These are phyloP conservation scores for Hirtodrosophila trivittata DNA, from an alignment of 2,888 invertebrate species.

Conservation along the genomic window DNA sequence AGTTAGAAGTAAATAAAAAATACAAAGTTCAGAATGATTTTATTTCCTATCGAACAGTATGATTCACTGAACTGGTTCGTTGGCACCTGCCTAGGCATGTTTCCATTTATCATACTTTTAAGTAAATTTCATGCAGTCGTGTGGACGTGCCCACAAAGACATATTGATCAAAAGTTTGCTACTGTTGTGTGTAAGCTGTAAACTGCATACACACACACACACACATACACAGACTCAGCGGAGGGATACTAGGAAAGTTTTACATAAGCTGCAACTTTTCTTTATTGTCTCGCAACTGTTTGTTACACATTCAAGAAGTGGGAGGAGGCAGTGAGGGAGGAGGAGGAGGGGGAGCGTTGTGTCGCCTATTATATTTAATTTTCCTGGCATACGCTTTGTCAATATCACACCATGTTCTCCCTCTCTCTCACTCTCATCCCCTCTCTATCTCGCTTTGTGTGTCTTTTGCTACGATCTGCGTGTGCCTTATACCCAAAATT, in stretches of 20 bases:
- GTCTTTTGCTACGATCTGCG: conserved; percentile 15
- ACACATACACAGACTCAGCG: conserved; percentile 3
- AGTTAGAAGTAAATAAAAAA: too few relatives aligned
- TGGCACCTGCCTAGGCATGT: too few relatives aligned
- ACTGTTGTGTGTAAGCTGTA: conserved; percentile 35
- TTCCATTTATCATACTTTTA: conserved; percentile 15
- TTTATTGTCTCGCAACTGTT: conserved; percentile 47
- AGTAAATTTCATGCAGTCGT: conserved; percentile 18
- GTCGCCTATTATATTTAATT: conserved; percentile 70
- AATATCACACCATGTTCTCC: conserved; percentile 52
- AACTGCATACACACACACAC: conserved; percentile 27
- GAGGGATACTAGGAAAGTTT: conserved; percentile 47
- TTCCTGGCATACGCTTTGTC: conserved; percentile 73
- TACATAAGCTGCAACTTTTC: conserved; percentile 55
- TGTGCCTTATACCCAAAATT: conserved; percentile 52
- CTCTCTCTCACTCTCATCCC: neutral
- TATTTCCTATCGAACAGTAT: too few relatives aligned
- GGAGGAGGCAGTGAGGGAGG: neutral
- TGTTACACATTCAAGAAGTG: neutral
- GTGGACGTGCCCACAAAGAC: conserved; percentile 56
- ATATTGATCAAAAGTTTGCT: conserved; percentile 68
- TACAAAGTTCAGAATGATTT: too few relatives aligned
- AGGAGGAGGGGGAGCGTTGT: conserved; percentile 5
- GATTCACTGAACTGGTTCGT: too few relatives aligned
- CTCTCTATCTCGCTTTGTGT: conserved; percentile 1